A percentile compares a stretch with the other conserved stretches of the same genome.
Evolutionary conservation across 2,888 invertebrate genomes (phyloP).

Genomic region (Polydrusus pterygomalis): DNA sequence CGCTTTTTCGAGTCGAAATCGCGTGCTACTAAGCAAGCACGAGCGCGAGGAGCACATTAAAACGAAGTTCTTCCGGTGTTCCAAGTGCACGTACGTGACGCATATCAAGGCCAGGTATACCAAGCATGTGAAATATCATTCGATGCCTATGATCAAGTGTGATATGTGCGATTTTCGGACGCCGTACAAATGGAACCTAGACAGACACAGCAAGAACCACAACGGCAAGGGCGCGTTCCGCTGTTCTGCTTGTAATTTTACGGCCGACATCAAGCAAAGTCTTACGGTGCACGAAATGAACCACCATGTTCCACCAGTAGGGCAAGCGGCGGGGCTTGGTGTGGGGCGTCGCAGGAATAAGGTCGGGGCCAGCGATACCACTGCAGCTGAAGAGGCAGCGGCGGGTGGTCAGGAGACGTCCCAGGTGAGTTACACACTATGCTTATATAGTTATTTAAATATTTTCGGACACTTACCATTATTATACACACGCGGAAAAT

Average conservation of each 20-base stretch:
- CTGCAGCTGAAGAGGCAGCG: constrained; percentile 70
- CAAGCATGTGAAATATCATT: constrained; percentile 94
- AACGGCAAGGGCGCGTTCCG: constrained; percentile 89
- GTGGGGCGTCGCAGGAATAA: constrained; percentile 80
- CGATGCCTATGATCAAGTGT: constrained; percentile 96
- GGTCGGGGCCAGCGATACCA: constrained; percentile 83
- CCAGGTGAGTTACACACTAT: constrained; percentile 41
- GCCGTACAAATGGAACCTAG: constrained; percentile 94
- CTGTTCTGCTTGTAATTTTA: constrained; percentile 92
- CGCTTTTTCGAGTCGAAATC: constrained; percentile 80
- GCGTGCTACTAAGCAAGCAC: constrained; percentile 79
- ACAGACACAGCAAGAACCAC: constrained; percentile 94
- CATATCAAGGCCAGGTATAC: constrained; percentile 92
- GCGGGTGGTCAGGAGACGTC: constrained; percentile 36
- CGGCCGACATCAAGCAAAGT: constrained; percentile 93
- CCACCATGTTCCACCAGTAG: constrained; percentile 88
- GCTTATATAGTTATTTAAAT: neutral
- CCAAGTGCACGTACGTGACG: constrained; percentile 93
- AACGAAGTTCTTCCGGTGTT: constrained; percentile 86
- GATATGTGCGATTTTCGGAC: constrained; percentile 94
- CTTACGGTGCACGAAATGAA: constrained; percentile 94
- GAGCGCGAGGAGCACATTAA: constrained; percentile 86
- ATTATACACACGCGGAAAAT: too few relatives aligned
- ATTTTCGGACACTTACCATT: neutral
- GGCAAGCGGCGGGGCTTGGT: constrained; percentile 77